Percentiles rank a stretch among this genome's conserved stretches.
These are phyloP conservation scores for Malurus splendens DNA, from an alignment of 2,797 vertebrate species.

Conservation along the genomic window DNA sequence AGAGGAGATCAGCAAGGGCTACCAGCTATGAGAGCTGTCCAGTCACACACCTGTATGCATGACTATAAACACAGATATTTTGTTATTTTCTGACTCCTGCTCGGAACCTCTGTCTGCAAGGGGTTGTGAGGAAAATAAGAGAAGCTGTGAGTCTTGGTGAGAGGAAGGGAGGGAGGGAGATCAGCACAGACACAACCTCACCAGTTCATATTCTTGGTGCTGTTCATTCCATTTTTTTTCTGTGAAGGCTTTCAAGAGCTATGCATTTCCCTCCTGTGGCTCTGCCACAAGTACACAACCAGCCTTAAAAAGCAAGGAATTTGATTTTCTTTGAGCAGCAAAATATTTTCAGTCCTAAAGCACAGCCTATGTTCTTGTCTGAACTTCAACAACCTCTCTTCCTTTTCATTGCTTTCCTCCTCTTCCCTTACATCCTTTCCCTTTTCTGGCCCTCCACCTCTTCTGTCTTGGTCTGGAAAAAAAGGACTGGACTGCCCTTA, in stretches of 20 bases:
- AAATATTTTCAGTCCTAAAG: not conserved
- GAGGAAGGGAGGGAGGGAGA: not conserved
- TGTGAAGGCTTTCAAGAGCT: not conserved
- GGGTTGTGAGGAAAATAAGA: not conserved
- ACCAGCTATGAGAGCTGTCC: not conserved
- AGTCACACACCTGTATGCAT: not conserved
- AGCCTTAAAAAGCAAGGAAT: not conserved
- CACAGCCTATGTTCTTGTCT: not conserved
- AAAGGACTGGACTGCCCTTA: not conserved
- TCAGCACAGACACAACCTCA: not conserved
- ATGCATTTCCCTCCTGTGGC: not conserved
- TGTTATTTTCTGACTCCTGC: not conserved
- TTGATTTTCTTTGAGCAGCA: not conserved
- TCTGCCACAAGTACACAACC: not conserved
- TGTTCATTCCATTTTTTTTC: not conserved
- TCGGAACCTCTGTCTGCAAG: not conserved
- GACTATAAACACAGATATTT: not conserved
- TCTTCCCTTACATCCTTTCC: not conserved
- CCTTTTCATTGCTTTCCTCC: not conserved
- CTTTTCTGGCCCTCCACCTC: not conserved
- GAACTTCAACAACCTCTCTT: not conserved
- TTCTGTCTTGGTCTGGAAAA: not conserved
- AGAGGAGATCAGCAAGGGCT: not conserved
- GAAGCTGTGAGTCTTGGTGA: not conserved
- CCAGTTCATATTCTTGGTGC: not conserved